A percentile compares a stretch with the other conserved stretches of the same genome.
phyloP scores from a whole-genome alignment of 2,797 vertebrate species.

The Coracias cyanogaster region DNA sequence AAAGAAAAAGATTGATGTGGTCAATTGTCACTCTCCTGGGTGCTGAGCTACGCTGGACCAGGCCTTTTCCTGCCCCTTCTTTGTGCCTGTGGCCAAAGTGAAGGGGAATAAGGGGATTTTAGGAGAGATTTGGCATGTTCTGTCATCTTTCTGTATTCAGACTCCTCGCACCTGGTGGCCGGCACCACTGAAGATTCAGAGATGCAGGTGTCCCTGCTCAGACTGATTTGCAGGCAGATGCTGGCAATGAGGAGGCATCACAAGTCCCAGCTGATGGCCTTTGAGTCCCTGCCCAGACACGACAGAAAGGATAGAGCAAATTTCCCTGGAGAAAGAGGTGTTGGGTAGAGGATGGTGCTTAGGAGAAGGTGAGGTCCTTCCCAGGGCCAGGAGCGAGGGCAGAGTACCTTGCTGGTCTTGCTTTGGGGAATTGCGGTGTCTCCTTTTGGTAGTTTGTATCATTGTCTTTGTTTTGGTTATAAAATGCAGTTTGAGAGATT shows the following conservation, averaged over 20 bases:
- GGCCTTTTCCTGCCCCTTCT: not conserved
- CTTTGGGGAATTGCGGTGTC: not conserved
- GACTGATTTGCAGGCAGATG: not conserved
- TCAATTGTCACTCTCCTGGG: not conserved
- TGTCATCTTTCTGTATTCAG: not conserved
- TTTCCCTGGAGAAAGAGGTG: not conserved
- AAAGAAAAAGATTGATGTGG: not conserved
- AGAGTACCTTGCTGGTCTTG: not conserved
- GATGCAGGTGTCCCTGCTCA: not conserved
- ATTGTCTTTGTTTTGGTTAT: not conserved
- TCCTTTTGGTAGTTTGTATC: not conserved
- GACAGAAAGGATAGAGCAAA: fast-evolving
- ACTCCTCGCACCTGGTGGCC: fast-evolving
- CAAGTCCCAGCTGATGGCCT: not conserved
- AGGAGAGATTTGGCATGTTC: not conserved
- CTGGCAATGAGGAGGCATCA: not conserved
- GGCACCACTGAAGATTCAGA: not conserved
- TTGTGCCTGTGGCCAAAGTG: not conserved
- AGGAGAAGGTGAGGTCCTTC: not conserved
- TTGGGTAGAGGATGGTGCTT: not conserved
- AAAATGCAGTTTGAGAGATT: not conserved
- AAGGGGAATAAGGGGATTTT: not conserved
- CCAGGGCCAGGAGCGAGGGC: not conserved
- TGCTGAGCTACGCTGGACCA: not conserved
- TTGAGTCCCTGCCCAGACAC: not conserved